phyloP scores from a whole-genome alignment of 2,888 invertebrate species.

The Drosophila koepferae region DNA sequence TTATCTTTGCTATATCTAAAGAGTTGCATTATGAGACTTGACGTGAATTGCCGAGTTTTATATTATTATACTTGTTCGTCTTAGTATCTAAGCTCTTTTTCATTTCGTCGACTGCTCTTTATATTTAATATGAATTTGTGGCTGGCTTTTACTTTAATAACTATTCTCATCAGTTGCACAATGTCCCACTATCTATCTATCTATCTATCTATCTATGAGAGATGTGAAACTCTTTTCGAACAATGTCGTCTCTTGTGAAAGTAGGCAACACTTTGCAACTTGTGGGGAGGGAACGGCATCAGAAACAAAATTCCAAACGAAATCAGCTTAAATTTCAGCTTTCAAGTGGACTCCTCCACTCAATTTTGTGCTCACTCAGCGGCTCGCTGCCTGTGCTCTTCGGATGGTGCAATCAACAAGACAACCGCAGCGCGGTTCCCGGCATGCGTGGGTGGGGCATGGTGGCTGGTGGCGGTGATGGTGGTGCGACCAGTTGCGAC shows the following conservation, averaged over 20 bases:
- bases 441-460: constrained; percentile 30
- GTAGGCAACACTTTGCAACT: constrained; percentile 37
- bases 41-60: neutral
- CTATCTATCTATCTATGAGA: constrained; percentile 2
- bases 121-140: neutral
- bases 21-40: neutral
- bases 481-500: constrained; percentile 26
- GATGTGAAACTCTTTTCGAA: constrained; percentile 27
- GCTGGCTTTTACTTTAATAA: constrained; percentile 13
- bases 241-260: constrained; percentile 23
- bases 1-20: neutral
- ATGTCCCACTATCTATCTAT: constrained; percentile 11
- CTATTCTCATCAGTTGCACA: constrained; percentile 9
- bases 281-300: constrained; percentile 16
- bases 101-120: neutral
- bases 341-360: constrained; percentile 57
- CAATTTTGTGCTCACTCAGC: constrained; percentile 58
- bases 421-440: constrained; percentile 46
- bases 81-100: neutral
- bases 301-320: constrained; percentile 35
- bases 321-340: constrained; percentile 58
- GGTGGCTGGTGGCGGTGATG: constrained; percentile 6
- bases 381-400: constrained; percentile 19
- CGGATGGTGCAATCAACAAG: constrained; percentile 44
- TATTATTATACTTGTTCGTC: neutral